These are phyloP conservation scores for Xiphophorus maculatus DNA, from an alignment of 2,113 vertebrate genomes.

Conservation along the genomic window DNA sequence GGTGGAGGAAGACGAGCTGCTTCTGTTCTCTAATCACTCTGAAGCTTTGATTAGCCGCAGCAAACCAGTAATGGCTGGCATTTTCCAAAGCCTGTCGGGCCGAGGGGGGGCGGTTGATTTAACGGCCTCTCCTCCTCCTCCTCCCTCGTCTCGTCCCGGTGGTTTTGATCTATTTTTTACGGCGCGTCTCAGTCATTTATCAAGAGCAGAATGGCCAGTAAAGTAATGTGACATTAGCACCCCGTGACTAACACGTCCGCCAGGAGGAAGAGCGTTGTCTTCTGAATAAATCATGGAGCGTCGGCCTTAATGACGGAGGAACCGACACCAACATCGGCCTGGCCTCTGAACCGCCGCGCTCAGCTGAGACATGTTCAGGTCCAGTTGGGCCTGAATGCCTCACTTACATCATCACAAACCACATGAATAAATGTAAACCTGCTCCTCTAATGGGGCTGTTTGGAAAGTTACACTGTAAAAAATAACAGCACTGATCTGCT, in stretches of 20 bases:
- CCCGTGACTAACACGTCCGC: constrained; percentile 73
- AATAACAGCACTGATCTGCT: no score
- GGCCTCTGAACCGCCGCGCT: constrained; percentile 33
- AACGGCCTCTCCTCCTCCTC: constrained; percentile 63
- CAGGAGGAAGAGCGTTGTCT: constrained; percentile 69
- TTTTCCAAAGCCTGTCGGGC: constrained; percentile 69
- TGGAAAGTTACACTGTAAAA: no score
- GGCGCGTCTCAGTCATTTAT: constrained; percentile 79
- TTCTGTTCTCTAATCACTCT: constrained; percentile 68
- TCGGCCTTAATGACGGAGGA: constrained; percentile 70
- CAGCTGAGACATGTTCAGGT: background rate
- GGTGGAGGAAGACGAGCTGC: constrained; percentile 51
- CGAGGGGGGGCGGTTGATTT: constrained; percentile 58
- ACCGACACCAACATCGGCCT: constrained; percentile 10
- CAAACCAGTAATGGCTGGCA: constrained; percentile 73
- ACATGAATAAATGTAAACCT: background rate
- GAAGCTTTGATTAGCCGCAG: constrained; percentile 72
- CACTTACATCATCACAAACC: background rate
- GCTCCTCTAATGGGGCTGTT: background rate
- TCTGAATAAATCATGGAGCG: constrained; percentile 78
- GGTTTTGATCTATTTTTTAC: constrained; percentile 83
- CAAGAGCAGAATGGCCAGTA: constrained; percentile 74
- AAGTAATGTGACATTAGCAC: constrained; percentile 82
- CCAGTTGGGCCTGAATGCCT: background rate
- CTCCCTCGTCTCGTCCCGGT: constrained; percentile 63